Conservation (phyloP, 2,797 vertebrate species). For the Mormyrops boulengeri region DNA sequence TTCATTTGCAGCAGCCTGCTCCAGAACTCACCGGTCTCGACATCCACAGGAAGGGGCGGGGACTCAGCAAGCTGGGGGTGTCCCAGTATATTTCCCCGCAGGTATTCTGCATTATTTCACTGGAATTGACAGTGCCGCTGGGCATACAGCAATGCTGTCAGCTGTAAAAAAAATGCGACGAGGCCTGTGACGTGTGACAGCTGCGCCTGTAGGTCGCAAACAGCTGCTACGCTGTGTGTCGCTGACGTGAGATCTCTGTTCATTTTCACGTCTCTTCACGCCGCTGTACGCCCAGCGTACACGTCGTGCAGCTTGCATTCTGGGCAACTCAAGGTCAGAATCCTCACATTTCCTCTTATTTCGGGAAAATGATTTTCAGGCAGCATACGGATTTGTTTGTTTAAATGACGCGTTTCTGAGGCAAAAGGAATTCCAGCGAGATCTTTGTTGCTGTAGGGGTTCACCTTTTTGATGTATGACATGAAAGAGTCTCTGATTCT, state of each 20-base stretch:
- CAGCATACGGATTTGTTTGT: neutral
- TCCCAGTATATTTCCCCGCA: neutral
- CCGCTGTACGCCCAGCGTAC: neutral
- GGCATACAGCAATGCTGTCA: neutral
- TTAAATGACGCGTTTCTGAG: neutral
- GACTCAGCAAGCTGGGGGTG: neutral
- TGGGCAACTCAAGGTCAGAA: neutral
- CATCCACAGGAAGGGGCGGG: conserved; percentile 33
- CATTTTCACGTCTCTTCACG: neutral
- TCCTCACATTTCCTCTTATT: neutral
- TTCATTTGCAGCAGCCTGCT: conserved; percentile 40
- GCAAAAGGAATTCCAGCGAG: neutral
- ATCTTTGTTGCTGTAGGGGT: neutral
- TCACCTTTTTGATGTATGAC: neutral
- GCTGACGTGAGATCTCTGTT: neutral
- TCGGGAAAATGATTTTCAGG: neutral
- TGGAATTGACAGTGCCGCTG: neutral
- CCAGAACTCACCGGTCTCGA: conserved; percentile 44
- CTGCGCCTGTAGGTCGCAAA: neutral
- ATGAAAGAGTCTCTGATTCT: neutral
- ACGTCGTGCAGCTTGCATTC: neutral
- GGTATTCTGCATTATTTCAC: neutral
- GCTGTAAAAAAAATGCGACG: neutral
- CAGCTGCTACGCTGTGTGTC: neutral
- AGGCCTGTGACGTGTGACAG: neutral